Evolutionary conservation across 2,113 vertebrate species (phyloP), one percentile per base, ranked within the genome.

Genomic region (Ptilorrhoa leucosticta): DNA sequence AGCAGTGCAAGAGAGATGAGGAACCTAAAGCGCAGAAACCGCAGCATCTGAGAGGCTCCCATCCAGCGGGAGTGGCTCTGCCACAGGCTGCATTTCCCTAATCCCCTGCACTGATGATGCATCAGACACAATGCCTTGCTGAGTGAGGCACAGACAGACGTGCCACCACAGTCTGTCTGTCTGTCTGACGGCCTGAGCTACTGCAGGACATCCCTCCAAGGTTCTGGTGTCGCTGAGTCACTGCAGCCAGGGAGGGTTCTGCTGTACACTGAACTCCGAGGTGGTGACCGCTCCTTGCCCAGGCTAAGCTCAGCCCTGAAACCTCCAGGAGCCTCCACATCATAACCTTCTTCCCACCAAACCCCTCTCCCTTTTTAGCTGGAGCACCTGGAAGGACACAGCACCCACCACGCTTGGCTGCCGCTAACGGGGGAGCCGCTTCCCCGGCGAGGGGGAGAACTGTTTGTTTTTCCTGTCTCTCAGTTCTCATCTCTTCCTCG

Each of bases 391-490:
- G 83, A 30, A 63, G 69, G 44, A 13, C 4, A 18, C 70, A 21
- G 78, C 9, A 40, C 81, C 83, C 93, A 58, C 76, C 77, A 21
- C 0, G 8, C 70, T 0, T 0, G 51, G 60, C 92, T 11, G 54
- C 6, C 12, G 2, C 1, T 3, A 17, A n/a, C 3, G 10, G 90
- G 86, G 8, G 6, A 51, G 13, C 14, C 0, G 27, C 56, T 37
- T 33, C 48, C 14, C 76, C 60, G 39, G 80, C 7, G 0, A 88
- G 28, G 37, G 64, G 60, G 19, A 91, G 83, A 91, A n/a, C 40
- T 84, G 89, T 91, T 95, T 94, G 93, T 78, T 94, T 95, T 93
- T 79, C 89, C 90, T 63, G 80, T 47, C 94, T 93, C 93, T 90
- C 16, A 0, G 58, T n/a, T 83, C 91, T 89, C 89, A 94, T 94